Base-by-base conservation (phyloP, 2,888 invertebrate species). In the Empis stercorea region DNA sequence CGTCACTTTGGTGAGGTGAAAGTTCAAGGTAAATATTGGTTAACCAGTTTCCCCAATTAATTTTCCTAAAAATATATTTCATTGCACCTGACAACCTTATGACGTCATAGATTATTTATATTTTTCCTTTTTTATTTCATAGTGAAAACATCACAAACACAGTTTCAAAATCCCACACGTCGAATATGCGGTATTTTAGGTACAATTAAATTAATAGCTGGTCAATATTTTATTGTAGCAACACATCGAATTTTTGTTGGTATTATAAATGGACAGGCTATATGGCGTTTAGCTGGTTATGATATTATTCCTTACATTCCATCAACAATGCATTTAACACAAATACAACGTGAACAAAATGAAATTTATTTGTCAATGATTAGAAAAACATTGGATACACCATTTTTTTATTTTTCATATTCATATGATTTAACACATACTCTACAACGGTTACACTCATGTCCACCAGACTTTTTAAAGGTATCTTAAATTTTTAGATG, bases 391-490 rank as follows among this genome's bases (percentile, higher is more conserved):
- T 72, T 99, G 46, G 79, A 81, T 36, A 86, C 87, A 2, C 89
- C 92, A 1, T 80, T 82, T 58, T 87, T 88, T 57, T 99, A 95
- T 71, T 97, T 91, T 72, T 95, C 94, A 14, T 88, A 92, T 59
- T 84, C 87, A 2, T 92, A 91, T 62, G 97, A 99, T 70, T 70
- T 99, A 47, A 91, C 92, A 20, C 94, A 95, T 66, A 79, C 89
- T 1, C 75, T 93, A 64, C 96, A 99, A 66, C 73, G 93, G 52
- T 72, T 94, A 53, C 84, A 87, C 58, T 83, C 84, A 46, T 86
- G 87, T 46, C 78, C 85, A 0, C 83, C 87, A 0, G 88, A 89
- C 55, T 92, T 91, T 65, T 75, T 85, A 53, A 79, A 76, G 70
- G 81, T 81, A 55, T 45, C 44, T 43, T 47, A 11, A 30, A 4